Conservation (phyloP, 2,113 vertebrate species). For the Colossoma macropomum region DNA sequence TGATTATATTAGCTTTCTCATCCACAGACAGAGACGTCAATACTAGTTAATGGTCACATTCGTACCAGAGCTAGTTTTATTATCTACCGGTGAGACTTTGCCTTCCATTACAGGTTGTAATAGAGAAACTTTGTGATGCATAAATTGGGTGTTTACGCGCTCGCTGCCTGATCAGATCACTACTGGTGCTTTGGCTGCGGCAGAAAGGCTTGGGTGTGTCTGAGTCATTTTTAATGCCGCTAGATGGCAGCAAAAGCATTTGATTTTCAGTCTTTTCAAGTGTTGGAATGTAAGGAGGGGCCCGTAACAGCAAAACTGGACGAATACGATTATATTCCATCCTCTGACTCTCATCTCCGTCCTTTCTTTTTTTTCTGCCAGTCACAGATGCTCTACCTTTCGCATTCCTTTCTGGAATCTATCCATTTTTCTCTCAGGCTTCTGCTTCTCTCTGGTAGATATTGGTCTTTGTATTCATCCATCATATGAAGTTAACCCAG, state of each 20-base stretch:
- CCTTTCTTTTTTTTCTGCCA: neutral
- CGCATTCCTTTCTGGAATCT: neutral
- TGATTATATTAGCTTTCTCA: slow-evolving; percentile 48
- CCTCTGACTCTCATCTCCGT: neutral
- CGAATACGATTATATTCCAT: neutral
- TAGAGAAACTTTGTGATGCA: neutral
- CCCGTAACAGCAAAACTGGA: neutral
- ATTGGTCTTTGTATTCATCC: neutral
- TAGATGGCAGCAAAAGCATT: slow-evolving; percentile 52
- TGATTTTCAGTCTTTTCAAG: neutral
- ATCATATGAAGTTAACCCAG: neutral
- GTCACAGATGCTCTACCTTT: neutral
- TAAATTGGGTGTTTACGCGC: neutral
- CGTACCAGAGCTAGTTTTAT: slow-evolving; percentile 16
- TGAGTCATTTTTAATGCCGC: neutral
- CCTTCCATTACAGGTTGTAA: slow-evolving; percentile 18
- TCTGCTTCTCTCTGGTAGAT: neutral
- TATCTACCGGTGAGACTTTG: slow-evolving; percentile 23
- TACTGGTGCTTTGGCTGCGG: neutral
- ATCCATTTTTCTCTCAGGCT: neutral
- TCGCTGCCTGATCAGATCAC: slow-evolving; percentile 10
- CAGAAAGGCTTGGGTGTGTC: slow-evolving; percentile 33
- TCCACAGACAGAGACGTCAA: slow-evolving; percentile 42
- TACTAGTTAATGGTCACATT: slow-evolving; percentile 40
- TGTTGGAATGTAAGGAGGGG: slow-evolving; percentile 43